Conservation (phyloP, 2,888 invertebrate species). For the Diploptera punctata region DNA sequence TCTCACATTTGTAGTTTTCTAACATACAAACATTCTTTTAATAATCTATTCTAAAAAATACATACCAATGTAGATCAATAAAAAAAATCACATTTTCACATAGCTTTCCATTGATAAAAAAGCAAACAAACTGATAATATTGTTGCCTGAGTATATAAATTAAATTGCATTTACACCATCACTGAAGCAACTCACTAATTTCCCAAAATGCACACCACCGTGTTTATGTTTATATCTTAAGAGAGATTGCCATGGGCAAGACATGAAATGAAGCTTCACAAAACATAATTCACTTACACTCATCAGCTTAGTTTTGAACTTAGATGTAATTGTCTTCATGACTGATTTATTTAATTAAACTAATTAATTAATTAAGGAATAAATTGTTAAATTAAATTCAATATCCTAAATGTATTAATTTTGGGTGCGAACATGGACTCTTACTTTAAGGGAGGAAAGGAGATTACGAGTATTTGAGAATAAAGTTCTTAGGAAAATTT, state of each 20-base stretch:
- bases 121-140: not conserved
- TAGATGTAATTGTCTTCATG: too few relatives aligned
- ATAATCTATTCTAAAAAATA: not conserved
- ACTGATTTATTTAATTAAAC: too few relatives aligned
- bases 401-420: too few relatives aligned
- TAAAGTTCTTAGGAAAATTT: too few relatives aligned
- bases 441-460: too few relatives aligned
- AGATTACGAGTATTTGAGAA: too few relatives aligned
- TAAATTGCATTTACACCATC: not conserved
- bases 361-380: too few relatives aligned
- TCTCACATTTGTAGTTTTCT: too few relatives aligned
- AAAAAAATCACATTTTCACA: slow-evolving; percentile 1
- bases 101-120: not conserved
- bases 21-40: not conserved
- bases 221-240: not conserved
- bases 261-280: slow-evolving; percentile 25
- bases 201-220: not conserved
- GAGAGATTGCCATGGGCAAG: slow-evolving; percentile 28
- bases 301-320: slow-evolving; percentile 1
- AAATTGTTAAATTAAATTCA: too few relatives aligned
- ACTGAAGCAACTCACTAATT: slow-evolving; percentile 16
- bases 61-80: not conserved
- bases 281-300: not conserved
- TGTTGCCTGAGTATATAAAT: not conserved
- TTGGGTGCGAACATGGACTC: too few relatives aligned